Evolutionary conservation across 2,113 vertebrate species (phyloP), one percentile per base, ranked within the genome.

Genomic region (Notarius lentiginosus): DNA sequence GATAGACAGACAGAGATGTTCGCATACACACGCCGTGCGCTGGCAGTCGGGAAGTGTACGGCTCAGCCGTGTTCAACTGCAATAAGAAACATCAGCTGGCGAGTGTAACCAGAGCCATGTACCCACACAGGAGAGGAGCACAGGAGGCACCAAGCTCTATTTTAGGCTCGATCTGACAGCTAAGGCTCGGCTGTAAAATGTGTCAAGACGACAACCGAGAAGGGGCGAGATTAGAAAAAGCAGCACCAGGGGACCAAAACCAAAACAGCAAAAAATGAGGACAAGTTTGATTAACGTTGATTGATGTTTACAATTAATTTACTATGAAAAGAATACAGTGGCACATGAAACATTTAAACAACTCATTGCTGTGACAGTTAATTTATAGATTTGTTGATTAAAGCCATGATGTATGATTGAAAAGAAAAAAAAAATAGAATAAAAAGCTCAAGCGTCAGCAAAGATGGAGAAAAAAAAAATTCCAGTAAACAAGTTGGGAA

Each of bases 91-190:
- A 84, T 34, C n/a, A 24, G 55, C 70, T 87, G 86, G 90, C 87
- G 88, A 65, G 76, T 93, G 95, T 93, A 94, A 94, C 91, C 90
- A 92, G 94, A 95, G 90, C 92, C 90, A 24, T 79, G 86, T 88
- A 84, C 90, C 89, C 89, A 83, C 87, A 88, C 60, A 34, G 87
- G 89, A 90, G 79, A 91, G 10, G 85, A 91, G 88, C 6, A 72
- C 85, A 68, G 81, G 89, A 89, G 72, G 65, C 12, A 70, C 76
- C 83, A 89, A 87, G 83, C 84, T 92, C 95, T 95, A 95, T 96
- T 95, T 95, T 95, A 92, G 89, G 93, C 85, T 47, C 83, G 63
- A 79, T 79, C 81, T 80, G 80, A 85, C 86, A 79, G 68, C 34
- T 24, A 63, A 87, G 86, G 81, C 76, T 41, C 85, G 83, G 68